Evolutionary conservation across 2,797 vertebrate genomes (phyloP), one percentile per base, ranked within the genome.

Genomic region (Loriculus beryllinus): DNA sequence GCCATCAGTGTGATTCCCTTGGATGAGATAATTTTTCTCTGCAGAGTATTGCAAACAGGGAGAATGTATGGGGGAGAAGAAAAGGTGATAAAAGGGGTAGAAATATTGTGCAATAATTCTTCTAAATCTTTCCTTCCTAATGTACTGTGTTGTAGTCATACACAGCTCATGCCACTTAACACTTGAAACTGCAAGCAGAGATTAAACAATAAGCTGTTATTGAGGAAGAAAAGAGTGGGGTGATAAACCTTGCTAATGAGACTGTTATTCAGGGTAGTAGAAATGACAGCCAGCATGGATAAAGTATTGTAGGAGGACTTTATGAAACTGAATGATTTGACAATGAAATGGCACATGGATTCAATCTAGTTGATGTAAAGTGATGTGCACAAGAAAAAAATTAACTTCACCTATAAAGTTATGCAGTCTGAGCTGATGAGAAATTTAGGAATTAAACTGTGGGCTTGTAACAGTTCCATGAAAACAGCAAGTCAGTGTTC

Each of bases 201-300:
- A 86, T 96, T 92, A 93, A 96, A 94, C 74, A 90, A 88, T 92
- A 90, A 91, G 89, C 40, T 84, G 67, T 79, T 92, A 35, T 9
- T 60, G 67, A 71, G 52, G 68, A 93, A 51, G 67, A 29, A 22
- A 72, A 70, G 77, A 74, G 69, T 31, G 33, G 51, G 25, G 47
- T 82, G 54, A 90, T 95, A 95, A 93, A 96, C 31, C 70, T 87
- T 63, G 28, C 43, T 86, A 67, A 93, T 88, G 77, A 40, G 82
- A 60, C 80, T 91, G 63, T 96, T 95, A 86, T 17, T 96, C 90
- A 90, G 51, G 63, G 54, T 9, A 86, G 57, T 83, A 95, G 90
- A 90, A 95, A 76, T 81, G 80, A 93, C 82, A 91, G 63, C 49
- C 20, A 69, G n/a, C 82, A 42, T 45, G 67, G 59, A 88, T 47